Evolutionary conservation across 2,888 invertebrate genomes (phyloP).

Genomic region (Drosophila infuscata): DNA sequence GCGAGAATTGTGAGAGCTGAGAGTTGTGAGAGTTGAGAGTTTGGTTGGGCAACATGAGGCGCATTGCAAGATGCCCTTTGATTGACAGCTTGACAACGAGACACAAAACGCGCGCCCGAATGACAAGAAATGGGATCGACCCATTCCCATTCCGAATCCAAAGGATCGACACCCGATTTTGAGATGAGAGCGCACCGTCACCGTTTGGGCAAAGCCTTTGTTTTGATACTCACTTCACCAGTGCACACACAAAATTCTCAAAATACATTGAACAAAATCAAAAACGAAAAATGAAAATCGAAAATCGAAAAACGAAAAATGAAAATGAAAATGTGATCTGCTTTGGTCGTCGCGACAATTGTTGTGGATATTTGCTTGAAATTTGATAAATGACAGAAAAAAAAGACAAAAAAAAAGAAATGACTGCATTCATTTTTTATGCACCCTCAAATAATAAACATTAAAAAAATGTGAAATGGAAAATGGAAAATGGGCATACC

Average conservation of each 20-base stretch:
- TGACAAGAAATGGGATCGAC: slow-evolving; percentile 45
- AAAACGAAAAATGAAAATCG: slow-evolving; percentile 15
- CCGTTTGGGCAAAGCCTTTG: slow-evolving; percentile 51
- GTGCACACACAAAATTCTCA: slow-evolving; percentile 24
- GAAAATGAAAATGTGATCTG: slow-evolving; percentile 64
- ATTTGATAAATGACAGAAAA: slow-evolving; percentile 75
- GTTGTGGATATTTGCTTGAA: slow-evolving; percentile 63
- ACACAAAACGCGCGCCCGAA: slow-evolving; percentile 71
- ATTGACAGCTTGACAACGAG: slow-evolving; percentile 68
- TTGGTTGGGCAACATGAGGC: slow-evolving; percentile 47
- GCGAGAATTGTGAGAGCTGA: neutral
- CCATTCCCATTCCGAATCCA: slow-evolving; percentile 11
- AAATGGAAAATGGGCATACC: neutral
- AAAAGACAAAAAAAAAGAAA: slow-evolving; percentile 24
- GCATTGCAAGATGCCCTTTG: slow-evolving; percentile 59
- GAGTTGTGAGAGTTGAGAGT: slow-evolving; percentile 4
- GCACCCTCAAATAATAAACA: slow-evolving; percentile 3
- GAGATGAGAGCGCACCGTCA: slow-evolving; percentile 47
- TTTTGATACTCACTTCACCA: slow-evolving; percentile 76
- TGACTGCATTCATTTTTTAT: slow-evolving; percentile 12
- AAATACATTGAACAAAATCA: slow-evolving; percentile 10
- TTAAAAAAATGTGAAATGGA: neutral
- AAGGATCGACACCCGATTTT: slow-evolving; percentile 22
- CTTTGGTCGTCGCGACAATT: slow-evolving; percentile 55
- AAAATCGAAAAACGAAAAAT: slow-evolving; percentile 1